Conservation (phyloP, 2,888 invertebrate genomes). For the Schrankia costaestrigalis region DNA sequence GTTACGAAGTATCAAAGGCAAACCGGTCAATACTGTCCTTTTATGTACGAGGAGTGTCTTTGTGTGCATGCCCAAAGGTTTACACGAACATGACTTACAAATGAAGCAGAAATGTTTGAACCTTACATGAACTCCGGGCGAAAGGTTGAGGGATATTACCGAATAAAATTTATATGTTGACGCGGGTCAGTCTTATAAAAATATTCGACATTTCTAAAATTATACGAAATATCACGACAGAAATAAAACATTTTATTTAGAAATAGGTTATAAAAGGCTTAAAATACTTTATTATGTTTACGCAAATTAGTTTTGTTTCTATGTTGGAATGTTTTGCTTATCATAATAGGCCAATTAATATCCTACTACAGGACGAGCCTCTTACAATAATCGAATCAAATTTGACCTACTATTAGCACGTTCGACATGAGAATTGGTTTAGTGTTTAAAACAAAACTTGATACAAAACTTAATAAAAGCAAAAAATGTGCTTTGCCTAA, state of each 20-base stretch:
- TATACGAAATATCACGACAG: too few species aligned
- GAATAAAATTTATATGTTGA: conserved; percentile 12
- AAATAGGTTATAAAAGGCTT: neutral
- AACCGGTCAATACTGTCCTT: conserved; percentile 18
- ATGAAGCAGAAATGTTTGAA: conserved; percentile 16
- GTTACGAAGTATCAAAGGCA: conserved; percentile 14
- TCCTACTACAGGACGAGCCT: too few species aligned
- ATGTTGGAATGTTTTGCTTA: too few species aligned
- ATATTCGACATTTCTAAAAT: conserved; percentile 6
- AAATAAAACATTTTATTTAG: neutral
- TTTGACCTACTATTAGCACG: too few species aligned
- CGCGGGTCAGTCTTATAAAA: conserved; percentile 19
- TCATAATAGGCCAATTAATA: too few species aligned
- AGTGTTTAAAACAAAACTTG: too few species aligned
- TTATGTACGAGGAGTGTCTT: conserved; percentile 19
- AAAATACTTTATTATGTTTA: neutral
- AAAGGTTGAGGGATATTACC: conserved; percentile 10
- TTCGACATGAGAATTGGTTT: too few species aligned
- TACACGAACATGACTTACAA: conserved; percentile 15
- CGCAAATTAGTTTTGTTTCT: neutral
- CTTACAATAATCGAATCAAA: too few species aligned
- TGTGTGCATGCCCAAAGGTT: conserved; percentile 13
- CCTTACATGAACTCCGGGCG: conserved; percentile 6
- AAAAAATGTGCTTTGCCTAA: too few species aligned
- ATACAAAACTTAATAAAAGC: too few species aligned